These are phyloP conservation scores for Chrysodeixis includens DNA, from an alignment of 2,888 invertebrate genomes.

Conservation along the genomic window DNA sequence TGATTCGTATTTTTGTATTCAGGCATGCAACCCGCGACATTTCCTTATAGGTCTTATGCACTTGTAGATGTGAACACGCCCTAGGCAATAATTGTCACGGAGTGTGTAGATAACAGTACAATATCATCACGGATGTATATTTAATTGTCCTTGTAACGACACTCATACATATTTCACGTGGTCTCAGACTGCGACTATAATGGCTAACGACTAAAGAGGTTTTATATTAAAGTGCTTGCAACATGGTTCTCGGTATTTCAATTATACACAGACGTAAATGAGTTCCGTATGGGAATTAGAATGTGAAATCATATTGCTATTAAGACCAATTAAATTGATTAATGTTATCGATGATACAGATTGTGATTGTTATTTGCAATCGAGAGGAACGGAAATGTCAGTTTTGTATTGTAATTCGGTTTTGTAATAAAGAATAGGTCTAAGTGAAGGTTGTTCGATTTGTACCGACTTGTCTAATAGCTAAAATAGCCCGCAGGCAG, in stretches of 20 bases:
- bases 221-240: slow-evolving; percentile 27
- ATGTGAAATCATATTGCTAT: slow-evolving; percentile 20
- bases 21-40: background rate
- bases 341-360: slow-evolving; percentile 16
- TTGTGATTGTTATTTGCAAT: slow-evolving; percentile 39
- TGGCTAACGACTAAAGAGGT: slow-evolving; percentile 23
- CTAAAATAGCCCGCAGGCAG: too few species aligned
- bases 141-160: slow-evolving; percentile 41
- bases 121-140: slow-evolving; percentile 45
- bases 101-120: slow-evolving; percentile 31
- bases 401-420: too few species aligned
- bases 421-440: slow-evolving; percentile 14
- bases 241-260: slow-evolving; percentile 16
- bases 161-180: slow-evolving; percentile 43
- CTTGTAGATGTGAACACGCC: background rate
- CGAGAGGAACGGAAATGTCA: slow-evolving; percentile 31
- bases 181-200: slow-evolving; percentile 22
- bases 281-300: slow-evolving; percentile 17
- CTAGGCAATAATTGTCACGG: slow-evolving; percentile 42
- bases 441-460: background rate
- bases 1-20: background rate
- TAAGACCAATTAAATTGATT: slow-evolving; percentile 27
- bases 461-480: background rate
- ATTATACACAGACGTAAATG: slow-evolving; percentile 14
- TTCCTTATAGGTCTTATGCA: background rate